Evolutionary conservation across 2,113 vertebrate genomes (phyloP).

Genomic region (Tinamus guttatus): DNA sequence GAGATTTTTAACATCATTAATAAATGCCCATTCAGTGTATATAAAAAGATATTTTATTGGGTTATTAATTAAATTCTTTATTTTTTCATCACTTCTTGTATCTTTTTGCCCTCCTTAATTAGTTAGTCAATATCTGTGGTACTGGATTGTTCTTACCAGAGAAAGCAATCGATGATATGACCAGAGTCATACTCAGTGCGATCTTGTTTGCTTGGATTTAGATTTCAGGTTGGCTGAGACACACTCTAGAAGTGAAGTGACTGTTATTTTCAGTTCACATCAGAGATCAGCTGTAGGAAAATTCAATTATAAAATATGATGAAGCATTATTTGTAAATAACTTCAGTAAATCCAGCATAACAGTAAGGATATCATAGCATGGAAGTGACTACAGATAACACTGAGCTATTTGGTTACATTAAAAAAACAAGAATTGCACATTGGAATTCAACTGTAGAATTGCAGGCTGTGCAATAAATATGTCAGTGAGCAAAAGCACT

Average conservation of each 20-base stretch:
- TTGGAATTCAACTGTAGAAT: background rate
- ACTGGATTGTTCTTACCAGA: background rate
- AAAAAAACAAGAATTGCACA: background rate
- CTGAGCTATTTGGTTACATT: background rate
- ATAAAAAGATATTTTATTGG: background rate
- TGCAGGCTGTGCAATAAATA: background rate
- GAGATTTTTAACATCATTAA: background rate
- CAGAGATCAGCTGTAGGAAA: background rate
- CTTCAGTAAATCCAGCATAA: background rate
- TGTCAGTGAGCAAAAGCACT: background rate
- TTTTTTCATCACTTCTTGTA: background rate
- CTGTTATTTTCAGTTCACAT: background rate
- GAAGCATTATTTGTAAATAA: background rate
- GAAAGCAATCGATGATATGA: slow-evolving; percentile 10
- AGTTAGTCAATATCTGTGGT: background rate
- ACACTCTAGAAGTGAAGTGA: background rate
- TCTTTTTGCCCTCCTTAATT: background rate
- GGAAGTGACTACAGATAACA: background rate
- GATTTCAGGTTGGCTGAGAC: background rate
- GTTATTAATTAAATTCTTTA: background rate
- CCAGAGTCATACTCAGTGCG: background rate
- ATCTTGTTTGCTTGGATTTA: background rate
- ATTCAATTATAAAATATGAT: background rate
- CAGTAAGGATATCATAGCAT: background rate
- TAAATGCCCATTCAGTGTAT: background rate